Evolutionary conservation across 2,888 invertebrate genomes (phyloP).

Genomic region (Cryptophagus acutangulus): DNA sequence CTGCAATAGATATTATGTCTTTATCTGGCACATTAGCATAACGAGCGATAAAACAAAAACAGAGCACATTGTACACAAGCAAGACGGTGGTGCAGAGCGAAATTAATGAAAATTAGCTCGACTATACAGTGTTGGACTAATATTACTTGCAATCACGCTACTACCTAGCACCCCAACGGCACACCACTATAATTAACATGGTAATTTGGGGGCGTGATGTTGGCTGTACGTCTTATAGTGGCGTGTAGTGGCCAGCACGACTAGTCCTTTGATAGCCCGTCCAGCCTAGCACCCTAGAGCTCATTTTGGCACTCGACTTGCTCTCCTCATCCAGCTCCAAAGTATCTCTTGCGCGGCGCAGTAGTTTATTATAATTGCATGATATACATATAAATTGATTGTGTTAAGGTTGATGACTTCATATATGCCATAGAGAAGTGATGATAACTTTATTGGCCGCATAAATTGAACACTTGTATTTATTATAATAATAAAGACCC

Average conservation of each 20-base stretch:
- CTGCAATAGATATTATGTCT: slow-evolving; percentile 12
- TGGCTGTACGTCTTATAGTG: slow-evolving; percentile 48
- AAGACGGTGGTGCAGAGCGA: slow-evolving; percentile 3
- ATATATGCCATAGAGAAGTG: slow-evolving; percentile 24
- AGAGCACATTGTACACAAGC: neutral
- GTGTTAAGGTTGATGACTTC: slow-evolving; percentile 47
- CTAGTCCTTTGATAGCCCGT: slow-evolving; percentile 20
- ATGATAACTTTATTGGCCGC: slow-evolving; percentile 1
- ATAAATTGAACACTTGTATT: too few relatives aligned
- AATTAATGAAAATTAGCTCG: slow-evolving; percentile 4
- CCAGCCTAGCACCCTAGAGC: slow-evolving; percentile 30
- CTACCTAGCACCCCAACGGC: slow-evolving; percentile 38
- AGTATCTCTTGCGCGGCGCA: slow-evolving; percentile 33
- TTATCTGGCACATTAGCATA: slow-evolving; percentile 1
- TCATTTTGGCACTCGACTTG: slow-evolving; percentile 36
- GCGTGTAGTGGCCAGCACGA: slow-evolving; percentile 47
- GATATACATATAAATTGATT: slow-evolving; percentile 51
- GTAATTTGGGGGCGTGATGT: slow-evolving; percentile 50
- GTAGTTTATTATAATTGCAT: slow-evolving; percentile 43
- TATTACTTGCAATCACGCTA: slow-evolving; percentile 43
- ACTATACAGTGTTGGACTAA: slow-evolving; percentile 24
- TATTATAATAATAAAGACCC: too few relatives aligned
- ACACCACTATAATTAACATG: slow-evolving; percentile 48
- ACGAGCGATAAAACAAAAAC: neutral
- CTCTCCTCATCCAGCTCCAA: slow-evolving; percentile 17